A percentile compares a stretch with the other conserved stretches of the same genome.
Evolutionary conservation across 1,140 invertebrate genomes (phyloP).

Genomic region (Drosophila nikananu): DNA sequence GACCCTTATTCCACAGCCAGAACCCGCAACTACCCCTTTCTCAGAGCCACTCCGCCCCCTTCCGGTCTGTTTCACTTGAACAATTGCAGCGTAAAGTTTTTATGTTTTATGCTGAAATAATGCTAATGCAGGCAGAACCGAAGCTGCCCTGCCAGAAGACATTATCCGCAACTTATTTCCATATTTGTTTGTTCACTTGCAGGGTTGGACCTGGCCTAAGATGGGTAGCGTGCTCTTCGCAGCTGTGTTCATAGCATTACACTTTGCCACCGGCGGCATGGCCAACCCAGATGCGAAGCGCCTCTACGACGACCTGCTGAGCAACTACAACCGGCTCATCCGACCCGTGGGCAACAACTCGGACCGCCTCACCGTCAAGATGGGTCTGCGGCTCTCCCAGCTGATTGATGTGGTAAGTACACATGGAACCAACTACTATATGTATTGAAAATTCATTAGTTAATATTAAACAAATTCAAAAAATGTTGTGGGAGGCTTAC

Average conservation of each 20-base stretch:
- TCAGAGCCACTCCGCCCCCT: not conserved
- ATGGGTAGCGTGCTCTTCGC: slow-evolving; percentile 91
- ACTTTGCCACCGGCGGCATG: slow-evolving; percentile 87
- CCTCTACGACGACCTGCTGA: slow-evolving; percentile 97
- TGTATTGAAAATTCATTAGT: not conserved
- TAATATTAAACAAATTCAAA: not conserved
- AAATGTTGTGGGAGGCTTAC: not conserved
- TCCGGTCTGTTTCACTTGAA: slow-evolving; percentile 27
- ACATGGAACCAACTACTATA: too few relatives aligned
- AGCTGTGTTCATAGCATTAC: slow-evolving; percentile 90
- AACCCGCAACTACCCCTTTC: not conserved
- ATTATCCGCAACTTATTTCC: slow-evolving; percentile 58
- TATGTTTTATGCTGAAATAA: slow-evolving; percentile 55
- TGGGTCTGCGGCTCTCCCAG: slow-evolving; percentile 98
- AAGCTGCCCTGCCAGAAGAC: slow-evolving; percentile 29
- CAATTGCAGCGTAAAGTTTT: slow-evolving; percentile 44
- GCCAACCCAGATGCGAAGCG: slow-evolving; percentile 96
- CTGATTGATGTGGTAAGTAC: slow-evolving; percentile 98
- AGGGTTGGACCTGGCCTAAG: slow-evolving; percentile 93
- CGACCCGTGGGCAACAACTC: slow-evolving; percentile 98
- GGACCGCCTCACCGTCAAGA: slow-evolving; percentile 97
- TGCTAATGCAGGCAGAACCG: slow-evolving; percentile 44
- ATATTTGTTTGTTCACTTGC: slow-evolving; percentile 60
- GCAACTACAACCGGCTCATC: slow-evolving; percentile 99
- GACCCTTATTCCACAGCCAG: slow-evolving; percentile 25